Base-by-base conservation (phyloP, 1,140 invertebrate genomes). In the Radopholus similis region DNA sequence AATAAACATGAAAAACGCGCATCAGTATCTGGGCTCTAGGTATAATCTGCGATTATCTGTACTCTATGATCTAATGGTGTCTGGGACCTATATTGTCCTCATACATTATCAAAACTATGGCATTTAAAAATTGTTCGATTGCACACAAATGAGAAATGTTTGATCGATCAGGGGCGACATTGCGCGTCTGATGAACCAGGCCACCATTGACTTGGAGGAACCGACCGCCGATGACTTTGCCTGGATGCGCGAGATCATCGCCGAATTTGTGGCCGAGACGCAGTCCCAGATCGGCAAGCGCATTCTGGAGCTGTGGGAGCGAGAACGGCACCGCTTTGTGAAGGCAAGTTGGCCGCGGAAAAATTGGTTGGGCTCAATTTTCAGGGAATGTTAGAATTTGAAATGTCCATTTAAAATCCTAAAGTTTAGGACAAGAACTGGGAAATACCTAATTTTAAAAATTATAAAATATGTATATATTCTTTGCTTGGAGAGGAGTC, bases 201-300 rank as follows among this genome's bases (percentile, higher is more conserved):
- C 81, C 21, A 83, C 81, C 9, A 76, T 82, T 21, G 81, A 82
- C 59, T 26, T 83, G 13, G 80, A 82, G 35, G 68, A 75, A 13
- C 70, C 77, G 11, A 72, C 72, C 0, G 80, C 87, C 26, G 88
- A 93, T 38, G 95, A 98, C 84, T 83, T 94, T 8, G 83, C 87
- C 0, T 87, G 89, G 75, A 89, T 99, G 0, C 88, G 90, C 72
- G 83, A 87, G 35, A 84, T 95, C 8, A 83, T 99, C 4, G 83
- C 87, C 73, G 92, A 97, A 82, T 98, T 98, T 82, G 85, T 89
- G 34, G 86, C 90, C 32, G 90, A 92, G 80, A 99, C 95, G 26
- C 92, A 88, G 68, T 97, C 94, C 1, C 78, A 89, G 59, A 87
- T 97, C 60, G 94, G 93, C 21, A 83, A 88, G 73, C 84, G 89